Base-by-base conservation (phyloP, 2,888 invertebrate genomes). In the Pandemis corylana region DNA sequence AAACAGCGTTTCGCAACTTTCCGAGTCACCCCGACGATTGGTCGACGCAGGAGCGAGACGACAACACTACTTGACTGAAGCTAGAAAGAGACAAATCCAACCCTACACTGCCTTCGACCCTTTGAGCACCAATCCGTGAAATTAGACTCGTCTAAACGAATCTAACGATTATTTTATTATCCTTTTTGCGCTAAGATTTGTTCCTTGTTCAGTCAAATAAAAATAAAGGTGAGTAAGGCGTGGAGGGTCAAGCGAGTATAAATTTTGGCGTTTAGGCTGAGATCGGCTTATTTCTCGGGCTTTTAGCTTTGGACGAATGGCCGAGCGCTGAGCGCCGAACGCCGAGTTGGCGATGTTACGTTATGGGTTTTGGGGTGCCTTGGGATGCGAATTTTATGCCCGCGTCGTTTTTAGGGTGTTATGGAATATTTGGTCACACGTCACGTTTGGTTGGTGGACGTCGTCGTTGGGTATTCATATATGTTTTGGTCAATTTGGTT, bases 81-180 rank as follows among this genome's bases (percentile, higher is more conserved):
- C 49, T 2, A 78, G 85, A 92, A 77, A 72, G 87, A 80, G 89
- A 90, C 80, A 73, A 78, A 80, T 65, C 77, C 83, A 86, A 89
- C 89, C 89, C 90, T 87, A 82, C 80, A 77, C 82, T 82, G 84
- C 84, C 81, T 80, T 81, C 86, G 87, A 90, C 93, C 94, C 93
- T 93, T 94, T 92, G 90, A 87, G 90, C 93, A 93, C 84, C 92
- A 90, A 92, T 84, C 91, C 94, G 91, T 94, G 94, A 94, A 94
- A 94, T 94, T 94, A 92, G 93, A 93, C 82, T 91, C 93, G 92
- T 93, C 94, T 94, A 94, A 93, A 94, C 94, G 94, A 93, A 94
- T 93, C 91, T 93, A 94, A 94, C 94, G 94, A 94, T 94, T 94
- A 94, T 94, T 94, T 94, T 94, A 94, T 94, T 94, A 94, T 94